Evolutionary conservation across 2,797 vertebrate genomes (phyloP).

Genomic region (Mycteria americana): DNA sequence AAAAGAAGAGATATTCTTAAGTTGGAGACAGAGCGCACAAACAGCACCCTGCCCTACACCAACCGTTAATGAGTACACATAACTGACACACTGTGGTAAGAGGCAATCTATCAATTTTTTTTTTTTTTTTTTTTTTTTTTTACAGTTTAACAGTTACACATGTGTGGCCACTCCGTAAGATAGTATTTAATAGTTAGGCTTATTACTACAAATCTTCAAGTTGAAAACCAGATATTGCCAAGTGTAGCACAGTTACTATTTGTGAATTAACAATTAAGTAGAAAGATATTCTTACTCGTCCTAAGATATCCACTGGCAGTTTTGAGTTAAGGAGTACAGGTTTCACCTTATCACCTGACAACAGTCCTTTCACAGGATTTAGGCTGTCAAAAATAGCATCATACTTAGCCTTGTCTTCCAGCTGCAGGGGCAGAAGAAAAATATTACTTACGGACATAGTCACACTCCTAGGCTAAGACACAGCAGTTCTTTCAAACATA

Average conservation of each 20-base stretch:
- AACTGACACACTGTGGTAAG: background rate
- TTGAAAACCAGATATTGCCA: background rate
- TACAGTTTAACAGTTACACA: background rate
- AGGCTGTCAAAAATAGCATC: conserved; percentile 97
- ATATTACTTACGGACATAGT: background rate
- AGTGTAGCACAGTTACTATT: background rate
- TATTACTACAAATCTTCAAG: background rate
- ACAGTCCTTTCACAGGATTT: conserved; percentile 86
- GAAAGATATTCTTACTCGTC: conserved; percentile 83
- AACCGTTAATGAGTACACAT: background rate
- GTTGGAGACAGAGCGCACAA: background rate
- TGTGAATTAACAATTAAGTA: background rate
- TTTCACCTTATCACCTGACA: conserved; percentile 97
- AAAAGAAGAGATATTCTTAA: background rate
- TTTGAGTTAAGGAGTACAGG: conserved; percentile 98
- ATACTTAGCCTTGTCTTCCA: conserved; percentile 95
- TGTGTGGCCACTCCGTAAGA: background rate
- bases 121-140: background rate
- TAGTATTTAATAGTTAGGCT: background rate
- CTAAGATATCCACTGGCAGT: conserved; percentile 94
- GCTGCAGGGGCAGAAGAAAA: conserved; percentile 72
- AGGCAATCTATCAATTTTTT: background rate
- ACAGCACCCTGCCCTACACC: background rate
- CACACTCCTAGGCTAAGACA: background rate
- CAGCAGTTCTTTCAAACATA: background rate